Percentiles rank a stretch among this genome's conserved stretches.
phyloP scores from a whole-genome alignment of 1,140 invertebrate genomes.

The Scaptomyza hsui region DNA sequence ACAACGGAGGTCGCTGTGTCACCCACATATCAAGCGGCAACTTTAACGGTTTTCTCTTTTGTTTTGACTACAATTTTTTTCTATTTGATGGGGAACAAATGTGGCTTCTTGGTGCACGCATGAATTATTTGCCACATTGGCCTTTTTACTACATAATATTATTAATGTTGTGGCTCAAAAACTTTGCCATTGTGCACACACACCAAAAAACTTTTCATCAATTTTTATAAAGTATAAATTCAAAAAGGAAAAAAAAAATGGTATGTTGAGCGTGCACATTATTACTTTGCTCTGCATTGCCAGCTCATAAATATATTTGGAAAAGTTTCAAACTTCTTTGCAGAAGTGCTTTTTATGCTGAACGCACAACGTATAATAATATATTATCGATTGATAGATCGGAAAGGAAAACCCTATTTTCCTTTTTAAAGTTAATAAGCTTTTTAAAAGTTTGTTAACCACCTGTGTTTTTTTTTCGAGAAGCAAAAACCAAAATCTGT shows the following conservation, averaged over 20 bases:
- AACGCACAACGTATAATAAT: neutral
- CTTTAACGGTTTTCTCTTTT: conserved; percentile 22
- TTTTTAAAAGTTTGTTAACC: neutral
- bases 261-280: neutral
- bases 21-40: conserved; percentile 38
- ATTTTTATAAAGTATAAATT: conserved; percentile 1
- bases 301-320: conserved; percentile 9
- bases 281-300: neutral
- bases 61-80: neutral
- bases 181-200: conserved; percentile 22
- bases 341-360: neutral
- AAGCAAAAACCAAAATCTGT: neutral
- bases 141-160: conserved; percentile 25
- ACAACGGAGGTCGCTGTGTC: conserved; percentile 61
- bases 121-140: conserved; percentile 41
- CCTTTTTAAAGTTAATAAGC: neutral
- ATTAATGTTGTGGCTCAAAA: conserved; percentile 27
- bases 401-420: neutral
- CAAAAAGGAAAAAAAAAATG: neutral
- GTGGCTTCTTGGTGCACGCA: conserved; percentile 36
- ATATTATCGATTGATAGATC: conserved; percentile 6
- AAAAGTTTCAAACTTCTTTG: neutral
- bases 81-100: neutral
- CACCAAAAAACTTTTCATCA: conserved; percentile 12
- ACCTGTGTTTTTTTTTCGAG: neutral